Evolutionary conservation across 2,888 invertebrate genomes (phyloP), one percentile per base, ranked within the genome.

Genomic region (Argyresthia albistria): DNA sequence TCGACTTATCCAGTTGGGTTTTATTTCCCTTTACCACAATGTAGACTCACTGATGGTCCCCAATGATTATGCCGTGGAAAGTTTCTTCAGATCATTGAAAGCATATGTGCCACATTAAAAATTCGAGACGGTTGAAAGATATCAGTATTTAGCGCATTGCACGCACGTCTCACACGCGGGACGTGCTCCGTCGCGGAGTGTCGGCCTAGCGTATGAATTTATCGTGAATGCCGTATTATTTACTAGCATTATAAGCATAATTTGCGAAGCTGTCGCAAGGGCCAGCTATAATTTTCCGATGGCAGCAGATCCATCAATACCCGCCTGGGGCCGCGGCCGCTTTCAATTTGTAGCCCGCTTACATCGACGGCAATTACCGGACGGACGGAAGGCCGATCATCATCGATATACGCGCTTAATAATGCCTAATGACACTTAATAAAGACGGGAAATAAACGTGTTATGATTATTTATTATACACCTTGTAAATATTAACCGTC

Each of bases 211-310:
- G 69, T 74, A 75, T 73, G 76, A 81, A 80, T 83, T 80, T 79
- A 80, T 80, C 78, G 76, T 74, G 73, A 70, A 68, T 63, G 68
- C 67, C 60, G 69, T 81, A 82, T 82, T 84, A 84, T 86, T 83
- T 80, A 81, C 84, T 82, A 82, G 86, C 77, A 84, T 86, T 86
- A 84, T 83, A 80, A 78, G 84, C 81, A 86, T 83, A 84, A 83
- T 86, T 87, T 82, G 84, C 86, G 81, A 77, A 82, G 84, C 83
- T 86, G 86, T 87, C 86, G 83, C 84, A 81, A 82, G 78, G 73
- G 76, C 76, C 71, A 65, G 74, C 80, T 84, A 82, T 84, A 87
- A 87, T 86, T 86, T 83, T 69, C 69, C 76, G 75, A 83, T 84
- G 86, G 86, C 83, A 78, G 83, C 73, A 80, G 75, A 87, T 87